Evolutionary conservation across 2,888 invertebrate genomes (phyloP), one percentile per base, ranked within the genome.

Genomic region (Diadromus collaris): DNA sequence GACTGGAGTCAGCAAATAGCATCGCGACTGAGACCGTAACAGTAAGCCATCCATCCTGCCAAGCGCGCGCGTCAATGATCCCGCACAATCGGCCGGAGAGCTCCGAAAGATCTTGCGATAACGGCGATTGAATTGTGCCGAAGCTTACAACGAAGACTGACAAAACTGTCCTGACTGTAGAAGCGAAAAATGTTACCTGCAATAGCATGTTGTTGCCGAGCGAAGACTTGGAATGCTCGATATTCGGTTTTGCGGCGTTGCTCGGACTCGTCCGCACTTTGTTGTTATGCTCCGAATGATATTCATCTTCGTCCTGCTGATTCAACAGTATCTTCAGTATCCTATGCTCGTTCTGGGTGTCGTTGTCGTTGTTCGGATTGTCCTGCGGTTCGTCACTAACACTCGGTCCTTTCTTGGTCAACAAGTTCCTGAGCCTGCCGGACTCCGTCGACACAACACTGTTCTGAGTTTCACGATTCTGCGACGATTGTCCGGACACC

Each of bases 251-350:
- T n/a, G 88, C 86, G 41, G 81, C 84, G 70, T 83, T 85, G 75
- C 88, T 79, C 68, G 91, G 90, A 78, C 88, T 84, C 84, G 92
- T 88, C 76, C 92, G 88, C 88, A 92, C 84, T 85, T 91, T 91
- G 80, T 90, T 88, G 82, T 88, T 91, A 76, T 93, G 92, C 78
- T 91, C 91, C 70, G 89, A 91, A 89, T 91, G 91, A 78, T 92
- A 93, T 64, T 93, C 94, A 68, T 94, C 93, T 61, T 93, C 93
- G 84, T 95, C 95, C 72, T 93, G 93, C 87, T 94, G 94, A 86
- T 95, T 95, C 82, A 95, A 91, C 88, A 95, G 89, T 78, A 93
- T 93, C 85, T 93, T 94, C 82, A 94, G 89, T 88, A 94, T 94
- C 85, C 91, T 91, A 83, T 92, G 89, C 82, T 92, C 92, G 82